These are phyloP conservation scores for Heloderma charlesbogerti DNA, from an alignment of 2,113 vertebrate genomes.

Conservation along the genomic window DNA sequence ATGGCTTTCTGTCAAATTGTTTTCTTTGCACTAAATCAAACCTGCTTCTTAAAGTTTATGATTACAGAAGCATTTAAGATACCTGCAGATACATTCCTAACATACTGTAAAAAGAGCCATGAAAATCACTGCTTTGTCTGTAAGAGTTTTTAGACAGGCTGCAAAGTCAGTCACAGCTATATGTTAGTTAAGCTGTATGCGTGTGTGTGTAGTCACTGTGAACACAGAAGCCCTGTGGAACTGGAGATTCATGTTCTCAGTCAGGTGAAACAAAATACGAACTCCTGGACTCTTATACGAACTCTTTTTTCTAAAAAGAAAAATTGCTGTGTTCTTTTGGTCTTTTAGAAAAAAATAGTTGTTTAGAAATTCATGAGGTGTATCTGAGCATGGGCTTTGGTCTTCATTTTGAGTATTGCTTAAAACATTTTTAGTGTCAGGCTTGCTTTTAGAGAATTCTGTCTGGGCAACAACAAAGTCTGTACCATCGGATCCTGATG, in stretches of 20 bases:
- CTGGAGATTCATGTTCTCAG: not conserved
- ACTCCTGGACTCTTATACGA: not conserved
- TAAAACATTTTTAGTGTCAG: not conserved
- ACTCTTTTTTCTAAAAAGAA: too few relatives aligned
- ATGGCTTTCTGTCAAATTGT: not conserved
- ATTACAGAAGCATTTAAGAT: not conserved
- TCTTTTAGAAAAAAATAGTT: too few relatives aligned
- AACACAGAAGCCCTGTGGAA: not conserved
- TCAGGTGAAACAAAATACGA: not conserved
- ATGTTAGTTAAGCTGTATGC: not conserved
- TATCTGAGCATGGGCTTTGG: rapidly evolving
- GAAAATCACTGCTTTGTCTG: not conserved
- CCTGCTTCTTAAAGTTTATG: not conserved
- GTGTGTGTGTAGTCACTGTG: not conserved
- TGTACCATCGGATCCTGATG: not conserved
- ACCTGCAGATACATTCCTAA: slow-evolving; percentile 1
- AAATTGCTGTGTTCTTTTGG: not conserved
- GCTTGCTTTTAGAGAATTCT: not conserved
- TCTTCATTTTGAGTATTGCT: not conserved
- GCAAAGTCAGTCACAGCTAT: not conserved
- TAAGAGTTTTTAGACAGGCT: not conserved
- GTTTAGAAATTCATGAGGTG: not conserved
- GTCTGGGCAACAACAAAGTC: not conserved
- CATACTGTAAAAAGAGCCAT: not conserved
- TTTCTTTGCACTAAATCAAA: not conserved